Base-by-base conservation (phyloP, 1,140 invertebrate species). In the Euura saliciscinereae region DNA sequence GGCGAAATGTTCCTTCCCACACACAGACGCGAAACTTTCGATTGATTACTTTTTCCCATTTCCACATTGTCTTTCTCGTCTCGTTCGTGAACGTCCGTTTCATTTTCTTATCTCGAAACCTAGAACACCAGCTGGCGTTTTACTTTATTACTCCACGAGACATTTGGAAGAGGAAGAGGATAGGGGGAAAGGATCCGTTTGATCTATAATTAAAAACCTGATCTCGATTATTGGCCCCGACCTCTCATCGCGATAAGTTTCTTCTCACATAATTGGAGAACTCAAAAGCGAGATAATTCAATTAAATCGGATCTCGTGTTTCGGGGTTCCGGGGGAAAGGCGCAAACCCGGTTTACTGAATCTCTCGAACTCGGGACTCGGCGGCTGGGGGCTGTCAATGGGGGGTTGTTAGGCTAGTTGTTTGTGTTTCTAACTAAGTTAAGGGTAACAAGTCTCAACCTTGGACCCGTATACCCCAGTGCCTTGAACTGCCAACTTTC, bases 341-440 rank as follows among this genome's bases (percentile, higher is more conserved):
- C 51, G 51, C 8, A 59, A 59, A 45, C 43, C 44, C 4, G 44
- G 66, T 64, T 8, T 70, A 46, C 65, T 68, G 71, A 71, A 71
- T 69, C 43, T 73, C 74, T 8, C 10, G 66, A 64, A 67, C 11
- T 4, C 66, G 3, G 8, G 66, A 8, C 28, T 67, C 13, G 43
- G 66, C 11, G 43, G 66, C 43, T 4, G 13, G 7, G 28, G 43
- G 43, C 66, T 67, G 66, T 67, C 66, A 67, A 67, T 67, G 66
- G 43, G 51, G 28, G 77, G 70, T 75, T 71, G 74, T 73, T 77
- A 80, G 77, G 78, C 51, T 44, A 76, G 69, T 72, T 83, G 77
- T 81, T 80, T 82, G 78, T 80, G 79, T 79, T 80, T 73, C 70
- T 77, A 81, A 82, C 73, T 68, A 71, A 81, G 77, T 82, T 81